Percentiles rank a stretch among this genome's conserved stretches.
Evolutionary conservation across 2,797 vertebrate genomes (phyloP).

Genomic region (Sebastes itinus): DNA sequence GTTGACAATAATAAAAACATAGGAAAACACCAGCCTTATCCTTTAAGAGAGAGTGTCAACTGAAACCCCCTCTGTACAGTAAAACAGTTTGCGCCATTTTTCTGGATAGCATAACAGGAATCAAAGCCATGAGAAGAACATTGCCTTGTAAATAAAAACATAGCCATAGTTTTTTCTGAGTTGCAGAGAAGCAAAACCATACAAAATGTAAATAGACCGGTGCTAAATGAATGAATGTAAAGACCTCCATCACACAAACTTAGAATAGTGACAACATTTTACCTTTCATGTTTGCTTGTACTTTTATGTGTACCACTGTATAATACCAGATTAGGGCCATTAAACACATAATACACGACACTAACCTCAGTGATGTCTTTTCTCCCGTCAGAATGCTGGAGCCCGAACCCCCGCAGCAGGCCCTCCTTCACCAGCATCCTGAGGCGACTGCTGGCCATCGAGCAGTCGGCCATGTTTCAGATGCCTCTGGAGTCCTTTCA

Average conservation of each 20-base stretch:
- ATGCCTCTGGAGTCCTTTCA: slow-evolving; percentile 95
- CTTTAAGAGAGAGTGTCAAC: not conserved
- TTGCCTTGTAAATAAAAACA: not conserved
- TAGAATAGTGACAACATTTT: too few species aligned
- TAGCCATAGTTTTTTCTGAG: accelerated
- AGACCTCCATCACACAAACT: not conserved
- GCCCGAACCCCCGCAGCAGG: slow-evolving; percentile 86
- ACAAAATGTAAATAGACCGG: not conserved
- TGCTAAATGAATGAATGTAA: too few species aligned
- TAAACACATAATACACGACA: not conserved
- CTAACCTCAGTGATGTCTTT: not conserved
- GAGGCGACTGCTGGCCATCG: slow-evolving; percentile 84
- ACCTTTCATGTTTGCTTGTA: too few species aligned
- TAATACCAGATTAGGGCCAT: not conserved
- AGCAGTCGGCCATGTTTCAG: slow-evolving; percentile 92
- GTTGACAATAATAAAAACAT: not conserved
- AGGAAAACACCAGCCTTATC: not conserved
- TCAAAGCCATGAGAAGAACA: not conserved
- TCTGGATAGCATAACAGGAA: not conserved
- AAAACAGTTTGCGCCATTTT: too few species aligned
- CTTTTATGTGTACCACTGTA: not conserved
- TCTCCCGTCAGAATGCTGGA: slow-evolving; percentile 87
- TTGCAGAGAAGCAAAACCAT: not conserved
- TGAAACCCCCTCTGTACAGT: not conserved
- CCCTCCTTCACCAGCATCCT: slow-evolving; percentile 88